These are phyloP conservation scores for Sebastes miniatus DNA, from an alignment of 2,797 vertebrate genomes.

Conservation along the genomic window DNA sequence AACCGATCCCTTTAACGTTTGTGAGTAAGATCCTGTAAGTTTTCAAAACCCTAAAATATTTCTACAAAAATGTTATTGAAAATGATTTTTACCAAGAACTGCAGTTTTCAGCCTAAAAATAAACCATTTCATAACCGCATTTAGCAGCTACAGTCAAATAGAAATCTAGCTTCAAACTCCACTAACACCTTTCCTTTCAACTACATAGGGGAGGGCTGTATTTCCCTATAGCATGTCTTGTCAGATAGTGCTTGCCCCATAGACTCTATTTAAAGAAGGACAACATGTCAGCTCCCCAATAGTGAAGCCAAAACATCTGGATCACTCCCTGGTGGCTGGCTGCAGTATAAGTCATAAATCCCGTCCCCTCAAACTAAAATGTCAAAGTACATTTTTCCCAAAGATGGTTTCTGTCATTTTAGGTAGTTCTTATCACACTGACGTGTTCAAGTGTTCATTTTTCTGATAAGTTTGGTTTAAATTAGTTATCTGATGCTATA, in stretches of 20 bases:
- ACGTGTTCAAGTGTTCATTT: no score
- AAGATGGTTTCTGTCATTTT: no score
- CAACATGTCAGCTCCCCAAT: no score
- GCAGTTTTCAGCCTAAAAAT: not conserved
- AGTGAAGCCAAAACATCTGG: no score
- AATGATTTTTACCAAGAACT: not conserved
- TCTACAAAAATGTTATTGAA: not conserved
- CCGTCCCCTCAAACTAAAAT: no score
- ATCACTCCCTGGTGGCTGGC: no score
- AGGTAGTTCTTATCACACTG: no score
- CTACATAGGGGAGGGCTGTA: not conserved
- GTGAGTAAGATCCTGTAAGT: not conserved
- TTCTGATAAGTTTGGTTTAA: no score
- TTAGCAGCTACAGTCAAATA: not conserved
- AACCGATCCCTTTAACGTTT: not conserved
- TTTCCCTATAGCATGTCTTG: not conserved
- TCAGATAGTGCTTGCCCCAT: not conserved
- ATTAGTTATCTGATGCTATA: no score
- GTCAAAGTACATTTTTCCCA: no score
- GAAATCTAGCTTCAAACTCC: not conserved
- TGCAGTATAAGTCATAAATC: no score
- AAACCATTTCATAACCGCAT: not conserved
- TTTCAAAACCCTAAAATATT: not conserved
- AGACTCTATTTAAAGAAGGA: no score
- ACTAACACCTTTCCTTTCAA: not conserved